A percentile compares a stretch with the other conserved stretches of the same genome.
Conservation (phyloP, 2,113 vertebrate genomes). For the Todiramphus chloris region DNA sequence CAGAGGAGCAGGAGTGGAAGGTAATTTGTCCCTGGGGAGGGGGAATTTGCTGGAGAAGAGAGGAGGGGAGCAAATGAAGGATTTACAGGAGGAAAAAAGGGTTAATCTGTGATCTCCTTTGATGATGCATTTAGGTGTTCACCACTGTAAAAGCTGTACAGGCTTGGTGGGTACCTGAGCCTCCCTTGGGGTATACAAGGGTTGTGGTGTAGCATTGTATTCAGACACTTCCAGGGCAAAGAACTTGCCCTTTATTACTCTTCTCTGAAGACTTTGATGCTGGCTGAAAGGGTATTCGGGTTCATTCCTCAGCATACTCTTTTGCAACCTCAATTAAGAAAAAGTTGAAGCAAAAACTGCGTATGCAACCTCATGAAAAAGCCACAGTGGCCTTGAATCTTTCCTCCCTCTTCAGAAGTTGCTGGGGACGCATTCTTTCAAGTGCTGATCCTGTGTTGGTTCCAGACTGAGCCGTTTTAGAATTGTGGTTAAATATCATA, state of each 20-base stretch:
- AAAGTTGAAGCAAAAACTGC: neutral
- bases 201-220: neutral
- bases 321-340: slow-evolving; percentile 35
- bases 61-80: neutral
- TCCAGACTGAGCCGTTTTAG: slow-evolving; percentile 46
- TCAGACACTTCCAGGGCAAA: rapidly evolving
- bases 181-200: neutral
- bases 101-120: neutral
- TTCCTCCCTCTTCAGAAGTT: slow-evolving; percentile 11
- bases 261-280: neutral
- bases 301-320: slow-evolving; percentile 2
- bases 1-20: neutral
- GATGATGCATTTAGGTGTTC: neutral
- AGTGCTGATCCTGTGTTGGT: neutral
- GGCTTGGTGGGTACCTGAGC: neutral
- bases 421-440: slow-evolving; percentile 15
- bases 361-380: neutral
- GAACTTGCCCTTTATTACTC: neutral
- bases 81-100: neutral
- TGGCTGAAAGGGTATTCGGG: rapidly evolving
- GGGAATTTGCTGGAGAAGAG: neutral
- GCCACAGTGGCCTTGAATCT: slow-evolving; percentile 4
- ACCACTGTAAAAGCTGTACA: neutral
- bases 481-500: slow-evolving; percentile 62
- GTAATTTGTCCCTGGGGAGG: neutral